phyloP scores from a whole-genome alignment of 2,113 vertebrate species.

The Macquaria ambigua region DNA sequence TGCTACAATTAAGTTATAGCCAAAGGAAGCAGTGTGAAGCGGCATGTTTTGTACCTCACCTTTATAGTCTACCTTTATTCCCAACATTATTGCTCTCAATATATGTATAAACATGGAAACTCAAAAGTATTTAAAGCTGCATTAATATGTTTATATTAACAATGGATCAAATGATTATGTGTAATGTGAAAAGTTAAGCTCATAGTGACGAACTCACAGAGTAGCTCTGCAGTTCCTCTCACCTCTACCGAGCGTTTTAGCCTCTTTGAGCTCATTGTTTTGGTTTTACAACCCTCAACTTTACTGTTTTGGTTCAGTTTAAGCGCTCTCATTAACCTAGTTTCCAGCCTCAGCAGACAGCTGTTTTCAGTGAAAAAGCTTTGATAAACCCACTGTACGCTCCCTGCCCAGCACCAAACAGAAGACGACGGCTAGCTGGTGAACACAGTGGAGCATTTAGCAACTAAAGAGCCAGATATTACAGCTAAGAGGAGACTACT shows the following conservation, averaged over 20 bases:
- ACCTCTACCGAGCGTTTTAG: background rate
- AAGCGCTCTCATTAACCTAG: slow-evolving; percentile 10
- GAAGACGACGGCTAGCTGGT: background rate
- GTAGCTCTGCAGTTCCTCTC: slow-evolving; percentile 1
- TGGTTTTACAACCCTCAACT: background rate
- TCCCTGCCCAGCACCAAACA: too few species aligned
- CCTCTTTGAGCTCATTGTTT: background rate
- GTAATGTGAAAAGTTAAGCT: background rate
- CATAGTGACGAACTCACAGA: too few species aligned
- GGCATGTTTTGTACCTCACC: background rate
- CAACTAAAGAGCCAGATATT: background rate
- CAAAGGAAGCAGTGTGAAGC: slow-evolving; percentile 35
- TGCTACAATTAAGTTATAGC: slow-evolving; percentile 63
- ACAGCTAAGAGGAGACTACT: slow-evolving; percentile 2
- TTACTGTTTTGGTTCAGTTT: slow-evolving; percentile 24
- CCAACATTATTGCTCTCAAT: background rate
- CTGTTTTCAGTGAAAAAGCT: slow-evolving; percentile 3
- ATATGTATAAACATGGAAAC: background rate
- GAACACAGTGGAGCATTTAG: background rate
- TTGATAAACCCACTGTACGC: background rate
- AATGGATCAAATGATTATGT: background rate
- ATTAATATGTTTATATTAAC: background rate
- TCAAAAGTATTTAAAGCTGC: background rate
- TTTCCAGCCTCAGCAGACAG: slow-evolving; percentile 23
- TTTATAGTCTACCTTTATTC: background rate